Percentiles rank a stretch among this genome's conserved stretches.
These are phyloP conservation scores for Diaperis boleti DNA, from an alignment of 2,888 invertebrate species.

Conservation along the genomic window DNA sequence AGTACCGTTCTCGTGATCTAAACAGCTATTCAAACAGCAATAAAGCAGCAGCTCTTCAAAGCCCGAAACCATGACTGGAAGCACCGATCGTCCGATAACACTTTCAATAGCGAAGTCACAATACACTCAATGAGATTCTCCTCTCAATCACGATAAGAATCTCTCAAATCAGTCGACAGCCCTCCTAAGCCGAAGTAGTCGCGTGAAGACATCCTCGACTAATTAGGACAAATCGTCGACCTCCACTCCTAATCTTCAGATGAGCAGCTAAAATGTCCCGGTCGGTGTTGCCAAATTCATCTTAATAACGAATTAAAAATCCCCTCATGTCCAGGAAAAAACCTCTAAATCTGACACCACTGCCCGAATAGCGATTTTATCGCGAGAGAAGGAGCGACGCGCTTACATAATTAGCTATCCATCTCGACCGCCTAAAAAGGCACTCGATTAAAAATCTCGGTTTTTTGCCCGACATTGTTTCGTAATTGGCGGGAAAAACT, in stretches of 20 bases:
- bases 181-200: background rate
- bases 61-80: conserved; percentile 1
- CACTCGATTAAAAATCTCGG: conserved; percentile 15
- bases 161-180: background rate
- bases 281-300: too few relatives aligned
- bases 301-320: too few relatives aligned
- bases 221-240: conserved; percentile 7
- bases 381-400: conserved; percentile 18
- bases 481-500: conserved; percentile 18
- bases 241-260: background rate
- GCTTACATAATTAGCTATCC: conserved; percentile 22
- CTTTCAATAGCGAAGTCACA: conserved; percentile 1
- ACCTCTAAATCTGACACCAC: too few relatives aligned
- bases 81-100: conserved; percentile 2
- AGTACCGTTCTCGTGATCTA: too few relatives aligned
- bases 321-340: too few relatives aligned
- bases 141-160: background rate
- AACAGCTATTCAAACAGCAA: background rate
- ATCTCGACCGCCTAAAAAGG: conserved; percentile 9
- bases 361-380: conserved; percentile 21
- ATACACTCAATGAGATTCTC: conserved; percentile 2
- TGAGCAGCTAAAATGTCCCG: background rate
- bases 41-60: background rate
- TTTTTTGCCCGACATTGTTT: conserved; percentile 18
- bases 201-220: background rate